phyloP scores from a whole-genome alignment of 2,113 vertebrate species.

The Dasyurus viverrinus region DNA sequence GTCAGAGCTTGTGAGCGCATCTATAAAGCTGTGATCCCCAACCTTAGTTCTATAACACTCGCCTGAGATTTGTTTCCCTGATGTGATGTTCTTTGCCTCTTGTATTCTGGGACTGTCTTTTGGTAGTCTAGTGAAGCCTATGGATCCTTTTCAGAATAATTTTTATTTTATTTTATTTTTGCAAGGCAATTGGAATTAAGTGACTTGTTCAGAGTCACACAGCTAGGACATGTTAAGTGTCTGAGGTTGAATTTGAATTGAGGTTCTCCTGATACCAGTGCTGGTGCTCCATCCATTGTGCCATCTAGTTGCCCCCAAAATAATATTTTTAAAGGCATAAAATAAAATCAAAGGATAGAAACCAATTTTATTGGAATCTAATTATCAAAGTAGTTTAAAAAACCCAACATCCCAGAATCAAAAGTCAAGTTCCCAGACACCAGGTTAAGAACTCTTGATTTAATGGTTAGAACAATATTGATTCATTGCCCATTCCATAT shows the following conservation, averaged over 20 bases:
- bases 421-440: background rate
- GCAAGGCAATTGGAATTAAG: no score
- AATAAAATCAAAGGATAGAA: background rate
- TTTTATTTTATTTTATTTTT: no score
- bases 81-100: background rate
- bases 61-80: background rate
- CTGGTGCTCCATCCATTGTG: no score
- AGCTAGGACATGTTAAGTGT: no score
- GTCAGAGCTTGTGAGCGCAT: constrained; percentile 79
- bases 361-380: background rate
- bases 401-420: background rate
- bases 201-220: no score
- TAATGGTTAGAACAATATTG: background rate
- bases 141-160: background rate
- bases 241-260: no score
- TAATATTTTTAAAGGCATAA: background rate
- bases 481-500: background rate
- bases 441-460: background rate
- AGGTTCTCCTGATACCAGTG: no score
- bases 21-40: background rate
- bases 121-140: background rate
- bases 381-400: background rate
- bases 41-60: background rate
- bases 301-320: no score
- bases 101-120: background rate